Evolutionary conservation across 1,140 invertebrate genomes (phyloP).

Genomic region (Drosophila novamexicana): DNA sequence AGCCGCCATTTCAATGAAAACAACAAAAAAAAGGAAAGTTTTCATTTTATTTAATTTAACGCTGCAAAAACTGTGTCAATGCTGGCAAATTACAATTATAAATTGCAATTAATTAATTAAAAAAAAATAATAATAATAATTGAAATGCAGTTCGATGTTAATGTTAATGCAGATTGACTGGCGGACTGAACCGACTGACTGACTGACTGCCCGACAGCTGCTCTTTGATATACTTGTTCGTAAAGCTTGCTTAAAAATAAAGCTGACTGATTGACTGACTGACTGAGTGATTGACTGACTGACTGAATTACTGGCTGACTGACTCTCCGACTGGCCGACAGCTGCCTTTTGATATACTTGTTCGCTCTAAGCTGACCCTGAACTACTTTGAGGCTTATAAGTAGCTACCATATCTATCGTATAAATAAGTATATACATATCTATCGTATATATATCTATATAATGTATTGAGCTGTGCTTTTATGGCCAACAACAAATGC

Average conservation of each 20-base stretch:
- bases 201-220: slow-evolving; percentile 1
- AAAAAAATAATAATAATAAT: slow-evolving; percentile 19
- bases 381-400: slow-evolving; percentile 37
- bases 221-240: slow-evolving; percentile 22
- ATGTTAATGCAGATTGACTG: slow-evolving; percentile 24
- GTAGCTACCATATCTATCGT: neutral
- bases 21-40: slow-evolving; percentile 35
- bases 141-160: slow-evolving; percentile 28
- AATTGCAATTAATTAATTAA: slow-evolving; percentile 51
- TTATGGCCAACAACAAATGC: slow-evolving; percentile 25
- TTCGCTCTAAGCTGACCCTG: slow-evolving; percentile 36
- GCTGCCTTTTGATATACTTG: slow-evolving; percentile 19
- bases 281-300: too few relatives aligned
- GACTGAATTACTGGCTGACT: too few relatives aligned
- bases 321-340: neutral
- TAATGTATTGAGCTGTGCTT: slow-evolving; percentile 1
- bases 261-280: too few relatives aligned
- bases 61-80: slow-evolving; percentile 45
- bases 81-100: slow-evolving; percentile 44
- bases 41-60: slow-evolving; percentile 10
- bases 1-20: slow-evolving; percentile 37
- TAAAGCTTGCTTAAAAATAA: too few relatives aligned
- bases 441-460: neutral
- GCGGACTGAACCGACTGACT: slow-evolving; percentile 14
- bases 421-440: neutral